A percentile compares a stretch with the other conserved stretches of the same genome.
phyloP scores from a whole-genome alignment of 2,113 vertebrate species.

The Gambusia affinis region DNA sequence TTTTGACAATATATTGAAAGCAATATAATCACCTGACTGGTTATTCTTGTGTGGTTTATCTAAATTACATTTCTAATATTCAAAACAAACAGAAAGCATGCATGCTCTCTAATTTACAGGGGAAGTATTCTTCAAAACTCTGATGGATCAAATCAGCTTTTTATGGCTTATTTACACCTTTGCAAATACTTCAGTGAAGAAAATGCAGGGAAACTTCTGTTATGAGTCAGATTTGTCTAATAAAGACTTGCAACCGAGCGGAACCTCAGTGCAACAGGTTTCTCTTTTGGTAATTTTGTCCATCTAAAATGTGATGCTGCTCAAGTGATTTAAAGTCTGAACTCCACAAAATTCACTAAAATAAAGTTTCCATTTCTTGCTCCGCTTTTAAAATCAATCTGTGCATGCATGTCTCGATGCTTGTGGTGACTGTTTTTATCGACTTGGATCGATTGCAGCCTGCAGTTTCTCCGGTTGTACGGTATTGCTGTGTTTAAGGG shows the following conservation, averaged over 20 bases:
- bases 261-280: conserved; percentile 13
- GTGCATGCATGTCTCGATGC: conserved; percentile 8
- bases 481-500: conserved; percentile 39
- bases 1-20: conserved; percentile 15
- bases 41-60: background rate
- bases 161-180: background rate
- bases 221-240: conserved; percentile 35
- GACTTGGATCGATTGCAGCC: conserved; percentile 49
- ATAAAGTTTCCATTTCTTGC: background rate
- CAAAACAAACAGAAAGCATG: background rate
- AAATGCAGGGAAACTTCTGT: conserved; percentile 40
- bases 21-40: background rate
- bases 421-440: conserved; percentile 26
- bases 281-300: background rate
- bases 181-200: conserved; percentile 40
- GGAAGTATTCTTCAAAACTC: conserved; percentile 22
- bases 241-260: conserved; percentile 24
- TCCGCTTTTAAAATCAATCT: background rate
- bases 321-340: conserved; percentile 10
- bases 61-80: conserved; percentile 15
- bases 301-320: background rate
- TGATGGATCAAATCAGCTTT: background rate
- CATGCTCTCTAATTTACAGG: conserved; percentile 10
- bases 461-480: conserved; percentile 45
- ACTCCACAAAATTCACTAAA: conserved; percentile 6